Evolutionary conservation across 2,888 invertebrate species (phyloP), one percentile per base, ranked within the genome.

Genomic region (Teleiodes luculella): DNA sequence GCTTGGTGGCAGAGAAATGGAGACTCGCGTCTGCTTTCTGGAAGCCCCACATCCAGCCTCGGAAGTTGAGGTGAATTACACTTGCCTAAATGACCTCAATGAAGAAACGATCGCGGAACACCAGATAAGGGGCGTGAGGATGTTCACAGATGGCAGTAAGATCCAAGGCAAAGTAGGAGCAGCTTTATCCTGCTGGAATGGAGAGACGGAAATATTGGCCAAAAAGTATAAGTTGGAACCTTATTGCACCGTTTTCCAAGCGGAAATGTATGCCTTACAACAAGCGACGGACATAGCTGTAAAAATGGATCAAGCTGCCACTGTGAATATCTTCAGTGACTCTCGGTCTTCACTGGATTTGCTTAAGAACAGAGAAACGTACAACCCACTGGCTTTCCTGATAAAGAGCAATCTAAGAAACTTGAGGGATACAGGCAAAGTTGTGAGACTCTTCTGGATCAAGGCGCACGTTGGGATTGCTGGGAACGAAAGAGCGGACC

Each of bases 181-280:
- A n/a, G 43, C 43, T 11, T 5, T 53, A 14, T 35, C 46, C 5
- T 13, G 33, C 3, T 46, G 52, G 45, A 24, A 3, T 2, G 28
- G n/a, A 1, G 45, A n/a, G 7, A 3, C 28, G 10, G 45, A 45
- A n/a, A 3, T 1, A 45, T n/a, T n/a, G 45, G 43, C 48, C 36
- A 28, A 13, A 4, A 54, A 48, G 36, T 28, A 46, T 28, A 33
- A 13, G 1, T 48, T 57, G 20, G 1, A 33, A 11, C 10, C 31
- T 13, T 53, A 30, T 14, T 49, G 54, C 35, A 49, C 54, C 0
- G 54, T 54, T 10, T 54, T 35, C 13, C 52, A 53, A 36, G 52
- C 52, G 0, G 52, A 53, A 28, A 11, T 53, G 46, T 35, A 35
- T 7, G 52, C 52, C 2, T 3, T 45, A 6, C 28, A 2, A 1